Conservation (phyloP, 1,140 invertebrate genomes). For the Papilio dardanus region DNA sequence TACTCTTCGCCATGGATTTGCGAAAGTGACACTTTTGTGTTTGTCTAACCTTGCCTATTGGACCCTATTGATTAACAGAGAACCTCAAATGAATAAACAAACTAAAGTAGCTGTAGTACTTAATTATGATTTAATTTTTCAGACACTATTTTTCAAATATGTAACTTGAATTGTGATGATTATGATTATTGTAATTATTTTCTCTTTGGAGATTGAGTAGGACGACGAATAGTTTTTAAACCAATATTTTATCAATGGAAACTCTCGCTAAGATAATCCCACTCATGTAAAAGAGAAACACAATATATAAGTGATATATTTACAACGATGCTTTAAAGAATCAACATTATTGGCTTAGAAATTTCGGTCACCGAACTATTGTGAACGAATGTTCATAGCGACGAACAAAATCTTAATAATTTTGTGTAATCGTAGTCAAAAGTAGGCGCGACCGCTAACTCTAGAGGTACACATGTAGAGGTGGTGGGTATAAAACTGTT, state of each 20-base stretch:
- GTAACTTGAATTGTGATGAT: too few relatives aligned
- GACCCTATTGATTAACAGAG: background rate
- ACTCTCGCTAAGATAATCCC: background rate
- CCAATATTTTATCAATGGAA: background rate
- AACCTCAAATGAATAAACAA: background rate
- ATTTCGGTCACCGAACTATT: background rate
- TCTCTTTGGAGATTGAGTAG: too few relatives aligned
- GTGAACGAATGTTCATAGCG: conserved; percentile 17
- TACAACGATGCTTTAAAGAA: background rate
- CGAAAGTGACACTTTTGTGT: background rate
- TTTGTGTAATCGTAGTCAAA: conserved; percentile 48
- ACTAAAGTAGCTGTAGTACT: background rate
- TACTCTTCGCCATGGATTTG: background rate
- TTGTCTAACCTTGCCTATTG: conserved; percentile 1
- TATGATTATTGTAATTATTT: too few relatives aligned
- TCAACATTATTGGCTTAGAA: background rate
- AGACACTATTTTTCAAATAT: too few relatives aligned
- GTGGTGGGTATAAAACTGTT: conserved; percentile 68
- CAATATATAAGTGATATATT: background rate
- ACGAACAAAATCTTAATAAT: conserved; percentile 36
- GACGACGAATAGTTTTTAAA: background rate
- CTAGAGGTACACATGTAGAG: conserved; percentile 48
- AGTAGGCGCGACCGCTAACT: conserved; percentile 33
- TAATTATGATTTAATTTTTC: background rate
- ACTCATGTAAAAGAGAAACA: background rate